Base-by-base conservation (phyloP, 2,888 invertebrate species). In the Pogonocherus hispidulus region DNA sequence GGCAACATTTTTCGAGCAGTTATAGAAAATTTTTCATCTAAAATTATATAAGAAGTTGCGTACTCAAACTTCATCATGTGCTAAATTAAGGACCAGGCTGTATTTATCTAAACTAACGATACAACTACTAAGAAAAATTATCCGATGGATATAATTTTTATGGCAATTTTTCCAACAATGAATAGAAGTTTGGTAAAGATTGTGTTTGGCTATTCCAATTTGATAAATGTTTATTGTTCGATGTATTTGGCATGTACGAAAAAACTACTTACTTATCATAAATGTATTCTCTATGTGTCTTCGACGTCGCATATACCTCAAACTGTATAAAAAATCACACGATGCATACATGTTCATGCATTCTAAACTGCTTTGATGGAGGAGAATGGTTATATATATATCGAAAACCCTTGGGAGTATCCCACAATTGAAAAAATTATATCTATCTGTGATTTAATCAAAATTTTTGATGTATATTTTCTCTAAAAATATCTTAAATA, bases 401-500 rank as follows among this genome's bases (percentile, higher is more conserved):
- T 82, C 81, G 80, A 81, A 79, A 78, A 79, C 78, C 80, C 79
- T 80, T 79, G 79, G 82, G 81, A 75, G 78, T 74, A 78, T 79
- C 83, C 82, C 80, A 78, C 78, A 81, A 82, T 83, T 83, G 82
- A 83, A 82, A 84, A 86, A 86, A 87, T 86, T 86, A 86, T 86
- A 86, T 86, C 87, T 87, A 87, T 87, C 88, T 88, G 88, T 88
- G 88, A 88, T 88, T 87, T 86, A 86, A 86, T 87, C 87, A 87
- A 87, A 88, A 87, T 87, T 87, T 86, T 87, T 87, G 86, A 87
- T 87, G 87, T 88, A 87, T 88, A 88, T 87, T 87, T 88, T 87
- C 87, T 87, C 87, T 87, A 87, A 86, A 86, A 85, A 86, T 86
- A 86, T 86, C 86, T 86, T 87, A 86, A 86, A 83, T 83, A 83